Conservation (phyloP, 2,113 vertebrate species). For the Ctenomys sociabilis region DNA sequence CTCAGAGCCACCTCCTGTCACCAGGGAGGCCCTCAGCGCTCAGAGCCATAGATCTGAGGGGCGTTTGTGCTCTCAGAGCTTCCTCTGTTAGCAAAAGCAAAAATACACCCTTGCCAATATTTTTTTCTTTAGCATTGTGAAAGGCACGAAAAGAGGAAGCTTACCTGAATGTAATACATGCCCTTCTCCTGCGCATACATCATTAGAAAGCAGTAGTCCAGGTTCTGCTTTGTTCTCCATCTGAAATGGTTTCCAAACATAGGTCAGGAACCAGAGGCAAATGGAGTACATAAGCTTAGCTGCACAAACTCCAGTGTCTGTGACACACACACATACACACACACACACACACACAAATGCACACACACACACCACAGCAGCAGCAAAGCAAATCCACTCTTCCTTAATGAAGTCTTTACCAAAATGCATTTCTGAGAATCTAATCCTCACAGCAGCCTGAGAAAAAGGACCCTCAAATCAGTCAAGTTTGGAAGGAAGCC, state of each 20-base stretch:
- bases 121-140: slow-evolving; percentile 51
- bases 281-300: neutral
- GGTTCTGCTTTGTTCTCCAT: slow-evolving; percentile 98
- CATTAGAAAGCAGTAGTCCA: slow-evolving; percentile 99
- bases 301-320: neutral
- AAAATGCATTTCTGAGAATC: slow-evolving; percentile 21
- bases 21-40: neutral
- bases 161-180: slow-evolving; percentile 98
- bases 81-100: too few relatives aligned
- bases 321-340: neutral
- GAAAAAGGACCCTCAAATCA: neutral
- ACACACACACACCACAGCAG: too few relatives aligned
- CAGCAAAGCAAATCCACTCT: neutral
- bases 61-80: neutral
- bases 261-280: slow-evolving; percentile 74
- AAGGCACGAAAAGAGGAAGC: slow-evolving; percentile 9
- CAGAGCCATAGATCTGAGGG: neutral
- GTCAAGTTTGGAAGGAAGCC: neutral
- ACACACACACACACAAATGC: neutral
- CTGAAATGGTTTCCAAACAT: slow-evolving; percentile 85
- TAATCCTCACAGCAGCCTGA: neutral
- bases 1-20: neutral
- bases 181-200: slow-evolving; percentile 99
- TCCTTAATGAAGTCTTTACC: neutral
- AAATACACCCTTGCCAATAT: slow-evolving; percentile 1